These are phyloP conservation scores for Chaenocephalus aceratus DNA, from an alignment of 2,113 vertebrate genomes.

Conservation along the genomic window DNA sequence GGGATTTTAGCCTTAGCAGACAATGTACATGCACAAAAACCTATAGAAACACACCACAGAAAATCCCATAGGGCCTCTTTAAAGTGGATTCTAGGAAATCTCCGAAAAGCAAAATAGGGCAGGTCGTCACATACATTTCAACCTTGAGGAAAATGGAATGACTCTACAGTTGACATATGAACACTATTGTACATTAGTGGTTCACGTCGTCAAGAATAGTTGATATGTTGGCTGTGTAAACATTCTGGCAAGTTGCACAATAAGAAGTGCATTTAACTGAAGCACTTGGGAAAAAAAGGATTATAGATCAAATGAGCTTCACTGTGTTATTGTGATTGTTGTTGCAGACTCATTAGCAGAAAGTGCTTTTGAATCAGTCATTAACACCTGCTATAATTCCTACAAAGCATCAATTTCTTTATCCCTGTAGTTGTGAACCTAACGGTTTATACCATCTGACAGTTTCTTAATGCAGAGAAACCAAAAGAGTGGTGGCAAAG, in stretches of 20 bases:
- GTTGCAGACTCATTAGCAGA: neutral
- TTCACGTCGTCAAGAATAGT: neutral
- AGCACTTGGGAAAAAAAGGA: neutral
- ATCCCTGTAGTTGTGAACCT: neutral
- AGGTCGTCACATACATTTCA: neutral
- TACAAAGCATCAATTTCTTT: neutral
- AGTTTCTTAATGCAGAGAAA: too few species aligned
- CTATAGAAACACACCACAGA: too few species aligned
- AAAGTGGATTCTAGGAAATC: too few species aligned
- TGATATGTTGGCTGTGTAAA: neutral
- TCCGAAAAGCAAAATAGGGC: too few species aligned
- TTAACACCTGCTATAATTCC: neutral
- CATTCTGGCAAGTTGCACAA: neutral
- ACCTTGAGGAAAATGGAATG: neutral
- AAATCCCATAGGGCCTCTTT: too few species aligned
- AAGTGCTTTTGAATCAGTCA: neutral
- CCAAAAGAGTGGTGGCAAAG: too few species aligned
- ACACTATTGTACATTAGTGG: neutral
- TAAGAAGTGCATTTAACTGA: neutral
- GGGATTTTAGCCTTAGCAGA: too few species aligned
- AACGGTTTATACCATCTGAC: too few species aligned
- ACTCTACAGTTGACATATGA: neutral
- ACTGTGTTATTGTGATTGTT: neutral
- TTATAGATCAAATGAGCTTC: neutral
- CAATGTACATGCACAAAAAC: too few species aligned